Evolutionary conservation across 2,797 vertebrate genomes (phyloP), one percentile per base, ranked within the genome.

Genomic region (Pseudopleuronectes americanus): DNA sequence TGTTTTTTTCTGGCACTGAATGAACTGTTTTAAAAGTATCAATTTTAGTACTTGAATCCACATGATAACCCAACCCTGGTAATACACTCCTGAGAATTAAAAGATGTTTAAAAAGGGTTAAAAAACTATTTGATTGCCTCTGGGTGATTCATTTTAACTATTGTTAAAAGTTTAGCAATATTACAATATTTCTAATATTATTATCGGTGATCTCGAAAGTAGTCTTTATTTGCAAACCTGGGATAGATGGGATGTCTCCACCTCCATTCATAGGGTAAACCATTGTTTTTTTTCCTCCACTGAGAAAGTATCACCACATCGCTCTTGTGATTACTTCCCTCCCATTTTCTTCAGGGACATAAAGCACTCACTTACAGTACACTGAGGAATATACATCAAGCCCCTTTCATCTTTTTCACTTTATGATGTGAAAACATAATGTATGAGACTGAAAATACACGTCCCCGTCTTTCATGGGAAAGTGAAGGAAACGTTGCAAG

Each of bases 381-480:
- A 9, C 36, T 31, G 59, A 43, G 62, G 41, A 64, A 43, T 41
- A 58, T 41, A 61, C 67, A 54, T 62, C 13, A 47, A 53, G 31
- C 52, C 33, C 54, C 31, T 64, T 58, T 28, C 21, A 65, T 63
- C 2, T 59, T 22, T 36, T 72, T 21, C 45, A 38, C 56, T 56
- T 74, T 67, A 12, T 2, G 21, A 33, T 24, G 23, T 64, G 17
- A 48, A 33, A 65, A 57, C 1, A 19, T 4, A 7, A 45, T 17
- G 2, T 28, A 52, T 8, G 8, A 22, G 3, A 38, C 6, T 0
- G 13, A 31, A 49, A n/a, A 21, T 4, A 3, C 31, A 45, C 8
- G 45, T 21, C n/a, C 43, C 41, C 57, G 41, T 31, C 13, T 57
- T 72, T 64, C 28, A 73, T 74, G 54, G 33, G 45, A 4, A 59